Evolutionary conservation across 2,113 vertebrate species (phyloP).

Genomic region (Lampris megalopsis): DNA sequence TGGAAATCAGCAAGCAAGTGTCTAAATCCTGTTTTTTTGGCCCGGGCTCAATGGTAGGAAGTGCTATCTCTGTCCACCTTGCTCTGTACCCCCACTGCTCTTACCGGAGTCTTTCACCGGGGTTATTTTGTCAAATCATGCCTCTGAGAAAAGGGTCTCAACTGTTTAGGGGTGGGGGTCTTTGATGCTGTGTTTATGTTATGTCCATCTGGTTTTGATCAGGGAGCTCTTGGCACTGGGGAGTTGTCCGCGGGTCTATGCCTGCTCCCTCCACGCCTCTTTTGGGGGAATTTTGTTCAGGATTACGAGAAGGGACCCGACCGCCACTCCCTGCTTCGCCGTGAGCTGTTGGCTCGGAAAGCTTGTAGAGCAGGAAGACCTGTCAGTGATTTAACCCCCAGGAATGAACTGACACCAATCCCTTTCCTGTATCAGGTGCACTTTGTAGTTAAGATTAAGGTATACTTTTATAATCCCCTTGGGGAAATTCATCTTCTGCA

Average conservation of each 20-base stretch:
- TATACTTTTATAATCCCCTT: too few relatives aligned
- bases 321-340: conserved; percentile 9
- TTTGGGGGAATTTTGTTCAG: conserved; percentile 39
- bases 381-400: neutral
- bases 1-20: too few relatives aligned
- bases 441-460: neutral
- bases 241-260: conserved; percentile 10
- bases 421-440: conserved; percentile 1
- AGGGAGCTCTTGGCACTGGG: conserved; percentile 32
- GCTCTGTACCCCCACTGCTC: conserved; percentile 34
- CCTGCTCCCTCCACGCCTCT: conserved; percentile 6
- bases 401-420: conserved; percentile 2
- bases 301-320: conserved; percentile 25
- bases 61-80: conserved; percentile 15
- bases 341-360: conserved; percentile 3
- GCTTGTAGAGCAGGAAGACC: conserved; percentile 6
- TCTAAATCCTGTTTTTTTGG: conserved; percentile 7
- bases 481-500: too few relatives aligned
- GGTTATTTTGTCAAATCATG: conserved; percentile 20
- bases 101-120: conserved; percentile 45
- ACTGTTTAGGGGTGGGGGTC: conserved; percentile 14
- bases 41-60: neutral
- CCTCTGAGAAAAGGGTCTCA: conserved; percentile 19
- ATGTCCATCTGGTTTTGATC: conserved; percentile 68
- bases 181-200: conserved; percentile 45